A percentile compares a stretch with the other conserved stretches of the same genome.
Evolutionary conservation across 2,797 vertebrate genomes (phyloP).

Genomic region (Falco concolor): DNA sequence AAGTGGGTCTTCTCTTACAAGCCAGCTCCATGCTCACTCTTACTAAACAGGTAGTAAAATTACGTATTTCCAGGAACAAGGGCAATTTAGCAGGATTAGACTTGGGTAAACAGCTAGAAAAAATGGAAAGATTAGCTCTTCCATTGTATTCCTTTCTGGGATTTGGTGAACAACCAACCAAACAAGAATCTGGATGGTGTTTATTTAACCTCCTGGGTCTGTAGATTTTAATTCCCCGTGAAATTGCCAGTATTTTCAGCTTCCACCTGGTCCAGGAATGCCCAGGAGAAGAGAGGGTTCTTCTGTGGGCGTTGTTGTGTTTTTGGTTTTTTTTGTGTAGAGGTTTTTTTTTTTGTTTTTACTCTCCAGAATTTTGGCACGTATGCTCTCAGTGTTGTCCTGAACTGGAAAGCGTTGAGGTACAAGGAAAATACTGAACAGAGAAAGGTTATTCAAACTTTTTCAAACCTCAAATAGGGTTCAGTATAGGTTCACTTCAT

Average conservation of each 20-base stretch:
- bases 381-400: not conserved
- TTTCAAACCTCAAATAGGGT: not conserved
- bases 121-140: not conserved
- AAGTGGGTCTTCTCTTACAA: not conserved
- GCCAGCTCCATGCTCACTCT: rapidly evolving
- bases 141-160: not conserved
- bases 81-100: not conserved
- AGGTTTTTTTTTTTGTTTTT: not conserved
- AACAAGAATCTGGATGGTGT: not conserved
- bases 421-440: not conserved
- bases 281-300: not conserved
- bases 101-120: not conserved
- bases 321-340: not conserved
- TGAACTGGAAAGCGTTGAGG: not conserved
- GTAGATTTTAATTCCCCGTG: not conserved
- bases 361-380: not conserved
- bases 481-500: not conserved
- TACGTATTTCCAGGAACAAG: not conserved
- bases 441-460: not conserved
- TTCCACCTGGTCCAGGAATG: conserved; percentile 28
- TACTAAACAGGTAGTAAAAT: not conserved
- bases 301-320: not conserved
- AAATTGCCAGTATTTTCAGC: not conserved
- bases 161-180: not conserved
- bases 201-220: not conserved